A percentile compares a stretch with the other conserved stretches of the same genome.
Conservation (phyloP, 2,888 invertebrate genomes). For the Trachelus tabidus region DNA sequence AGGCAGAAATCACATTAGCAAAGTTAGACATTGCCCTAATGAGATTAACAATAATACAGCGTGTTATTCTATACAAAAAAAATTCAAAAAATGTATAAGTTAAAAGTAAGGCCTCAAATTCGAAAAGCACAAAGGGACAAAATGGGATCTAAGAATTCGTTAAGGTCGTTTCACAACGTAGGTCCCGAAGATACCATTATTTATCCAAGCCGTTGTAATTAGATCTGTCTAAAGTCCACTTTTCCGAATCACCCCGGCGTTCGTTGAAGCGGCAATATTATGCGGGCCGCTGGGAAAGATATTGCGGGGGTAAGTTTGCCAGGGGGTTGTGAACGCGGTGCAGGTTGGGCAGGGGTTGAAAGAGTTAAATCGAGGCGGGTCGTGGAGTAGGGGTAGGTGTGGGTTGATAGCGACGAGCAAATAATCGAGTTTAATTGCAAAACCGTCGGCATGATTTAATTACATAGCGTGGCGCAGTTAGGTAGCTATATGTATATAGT, state of each 20-base stretch:
- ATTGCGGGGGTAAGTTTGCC: slow-evolving; percentile 32
- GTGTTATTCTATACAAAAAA: no score
- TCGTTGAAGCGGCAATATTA: slow-evolving; percentile 49
- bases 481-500: slow-evolving; percentile 17
- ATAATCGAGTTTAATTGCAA: slow-evolving; percentile 67
- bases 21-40: not conserved
- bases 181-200: slow-evolving; percentile 11
- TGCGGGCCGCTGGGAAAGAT: slow-evolving; percentile 45
- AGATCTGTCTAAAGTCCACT: slow-evolving; percentile 48
- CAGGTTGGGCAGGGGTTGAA: slow-evolving; percentile 40
- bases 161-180: slow-evolving; percentile 20
- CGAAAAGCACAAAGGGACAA: not conserved
- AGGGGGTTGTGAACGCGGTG: slow-evolving; percentile 17
- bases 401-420: slow-evolving; percentile 59
- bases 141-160: not conserved
- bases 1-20: no score
- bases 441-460: slow-evolving; percentile 67
- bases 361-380: slow-evolving; percentile 60
- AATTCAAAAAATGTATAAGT: not conserved
- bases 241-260: slow-evolving; percentile 42
- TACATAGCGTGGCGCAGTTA: slow-evolving; percentile 47
- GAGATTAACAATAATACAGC: not conserved
- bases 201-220: slow-evolving; percentile 37
- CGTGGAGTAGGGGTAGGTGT: slow-evolving; percentile 30
- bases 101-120: not conserved